Percentiles rank a stretch among this genome's conserved stretches.
Conservation (phyloP, 2,113 vertebrate species). For the Thymallus thymallus region DNA sequence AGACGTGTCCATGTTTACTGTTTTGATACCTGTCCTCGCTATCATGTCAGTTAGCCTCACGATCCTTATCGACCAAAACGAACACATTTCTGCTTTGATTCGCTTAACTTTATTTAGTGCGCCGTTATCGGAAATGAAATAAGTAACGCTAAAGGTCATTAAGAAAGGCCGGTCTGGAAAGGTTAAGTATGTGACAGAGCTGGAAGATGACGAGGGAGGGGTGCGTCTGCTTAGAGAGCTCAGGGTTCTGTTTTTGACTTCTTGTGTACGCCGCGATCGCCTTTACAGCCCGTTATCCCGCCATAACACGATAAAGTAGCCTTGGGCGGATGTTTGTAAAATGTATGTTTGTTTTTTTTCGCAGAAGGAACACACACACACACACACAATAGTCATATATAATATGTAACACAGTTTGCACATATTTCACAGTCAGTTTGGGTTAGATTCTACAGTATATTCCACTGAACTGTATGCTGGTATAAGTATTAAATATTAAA, state of each 20-base stretch:
- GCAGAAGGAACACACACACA: conserved; percentile 1
- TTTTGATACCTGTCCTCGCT: conserved; percentile 32
- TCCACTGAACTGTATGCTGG: background rate
- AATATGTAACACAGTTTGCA: conserved; percentile 30
- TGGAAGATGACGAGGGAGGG: conserved; percentile 58
- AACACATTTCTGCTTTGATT: conserved; percentile 71
- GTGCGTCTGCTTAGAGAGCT: conserved; percentile 60
- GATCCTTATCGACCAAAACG: conserved; percentile 53
- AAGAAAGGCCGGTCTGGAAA: conserved; percentile 72
- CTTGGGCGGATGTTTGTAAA: conserved; percentile 75
- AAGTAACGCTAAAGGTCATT: conserved; percentile 77
- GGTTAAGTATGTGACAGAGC: conserved; percentile 77
- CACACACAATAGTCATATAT: conserved; percentile 29
- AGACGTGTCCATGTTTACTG: conserved; percentile 40
- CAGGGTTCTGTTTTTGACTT: conserved; percentile 60
- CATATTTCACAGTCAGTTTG: conserved; percentile 14
- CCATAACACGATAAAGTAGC: conserved; percentile 77
- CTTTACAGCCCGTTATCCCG: conserved; percentile 74
- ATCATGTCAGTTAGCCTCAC: conserved; percentile 51
- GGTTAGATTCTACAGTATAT: background rate
- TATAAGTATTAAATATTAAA: conserved; percentile 1
- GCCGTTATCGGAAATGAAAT: conserved; percentile 75
- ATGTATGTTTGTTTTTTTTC: conserved; percentile 71
- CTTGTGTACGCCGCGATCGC: conserved; percentile 58
- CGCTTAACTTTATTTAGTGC: conserved; percentile 72